Evolutionary conservation across 2,113 vertebrate species (phyloP).

Genomic region (Datnioides undecimradiatus): DNA sequence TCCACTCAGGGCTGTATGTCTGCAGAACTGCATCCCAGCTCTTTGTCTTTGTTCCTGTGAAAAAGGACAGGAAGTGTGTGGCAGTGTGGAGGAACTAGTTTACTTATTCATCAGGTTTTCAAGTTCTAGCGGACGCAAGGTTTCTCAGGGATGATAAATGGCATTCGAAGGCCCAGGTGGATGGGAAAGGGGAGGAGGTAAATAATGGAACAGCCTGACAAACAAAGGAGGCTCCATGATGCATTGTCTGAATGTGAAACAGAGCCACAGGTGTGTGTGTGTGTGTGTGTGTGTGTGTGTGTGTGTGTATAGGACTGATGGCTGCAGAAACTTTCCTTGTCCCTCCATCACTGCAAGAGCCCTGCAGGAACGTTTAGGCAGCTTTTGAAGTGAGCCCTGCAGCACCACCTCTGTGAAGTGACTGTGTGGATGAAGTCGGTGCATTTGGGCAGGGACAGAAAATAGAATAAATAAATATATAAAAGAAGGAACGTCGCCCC

Average conservation of each 20-base stretch:
- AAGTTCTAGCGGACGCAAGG: conserved; percentile 65
- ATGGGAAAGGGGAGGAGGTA: conserved; percentile 68
- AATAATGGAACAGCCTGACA: conserved; percentile 82
- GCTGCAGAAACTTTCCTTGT: conserved; percentile 50
- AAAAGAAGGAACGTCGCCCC: conserved; percentile 53
- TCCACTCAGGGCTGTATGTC: conserved; percentile 45
- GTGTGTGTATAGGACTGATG: conserved; percentile 46
- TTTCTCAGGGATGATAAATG: conserved; percentile 80
- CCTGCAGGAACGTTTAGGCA: conserved; percentile 41
- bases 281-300: conserved; percentile 26
- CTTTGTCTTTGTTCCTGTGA: conserved; percentile 64
- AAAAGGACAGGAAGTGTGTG: conserved; percentile 72
- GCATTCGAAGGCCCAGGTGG: conserved; percentile 69
- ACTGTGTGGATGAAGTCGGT: conserved; percentile 42
- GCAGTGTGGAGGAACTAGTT: conserved; percentile 70
- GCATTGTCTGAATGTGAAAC: conserved; percentile 72
- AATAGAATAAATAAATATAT: conserved; percentile 78
- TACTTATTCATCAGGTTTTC: conserved; percentile 82
- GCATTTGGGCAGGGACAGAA: conserved; percentile 54
- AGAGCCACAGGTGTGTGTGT: conserved; percentile 76
- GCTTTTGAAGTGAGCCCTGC: conserved; percentile 62
- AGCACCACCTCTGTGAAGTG: conserved; percentile 60
- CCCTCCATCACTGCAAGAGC: conserved; percentile 41
- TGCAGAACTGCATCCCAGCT: conserved; percentile 33
- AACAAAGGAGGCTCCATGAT: conserved; percentile 77